Base-by-base conservation (phyloP, 2,888 invertebrate species). In the Heliconius sara region DNA sequence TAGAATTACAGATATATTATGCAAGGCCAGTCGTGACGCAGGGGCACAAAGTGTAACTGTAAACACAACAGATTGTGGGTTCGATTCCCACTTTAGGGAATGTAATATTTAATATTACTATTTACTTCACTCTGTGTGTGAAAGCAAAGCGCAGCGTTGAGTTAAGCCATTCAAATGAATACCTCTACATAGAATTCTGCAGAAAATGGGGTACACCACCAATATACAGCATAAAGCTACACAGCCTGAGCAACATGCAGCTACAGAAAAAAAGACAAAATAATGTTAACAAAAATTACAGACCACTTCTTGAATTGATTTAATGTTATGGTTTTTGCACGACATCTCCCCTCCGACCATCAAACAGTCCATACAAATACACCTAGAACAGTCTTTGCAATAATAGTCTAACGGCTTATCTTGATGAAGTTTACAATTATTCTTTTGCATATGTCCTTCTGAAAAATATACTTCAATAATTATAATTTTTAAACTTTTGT, bases 351-450 rank as follows among this genome's bases (percentile, higher is more conserved):
- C 92, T 30, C 93, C 93, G 43, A 94, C 90, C 88, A 95, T 90
- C 84, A 94, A 86, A 82, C 95, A 95, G 79, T 94, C 92, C 89
- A 95, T 91, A 83, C 95, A 95, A 72, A 93, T 87, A 10, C 91
- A 80, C 80, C 92, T 94, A 3, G 82, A 83, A 82, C 95, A 95
- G 80, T 91, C 90, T 67, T 90, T 89, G 86, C 95, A 95, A 83
- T 91, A 95, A 83, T 94, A 94, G 52, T 93, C 92, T 71, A 94
- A 83, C 4, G 85, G 72, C 79, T 94, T 95, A 7, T 88, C 89
- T 73, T 86, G 89, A 80, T 95, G 95, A 1, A 82, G 73, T 80
- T 88, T 89, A 84, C 95, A 95, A 70, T 81, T 85, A 57, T 87
- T 87, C 12, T 86, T 84, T 34, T 84, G 81, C 57, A 85, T 75